Evolutionary conservation across 2,888 invertebrate genomes (phyloP).

Genomic region (Erynnis tages): DNA sequence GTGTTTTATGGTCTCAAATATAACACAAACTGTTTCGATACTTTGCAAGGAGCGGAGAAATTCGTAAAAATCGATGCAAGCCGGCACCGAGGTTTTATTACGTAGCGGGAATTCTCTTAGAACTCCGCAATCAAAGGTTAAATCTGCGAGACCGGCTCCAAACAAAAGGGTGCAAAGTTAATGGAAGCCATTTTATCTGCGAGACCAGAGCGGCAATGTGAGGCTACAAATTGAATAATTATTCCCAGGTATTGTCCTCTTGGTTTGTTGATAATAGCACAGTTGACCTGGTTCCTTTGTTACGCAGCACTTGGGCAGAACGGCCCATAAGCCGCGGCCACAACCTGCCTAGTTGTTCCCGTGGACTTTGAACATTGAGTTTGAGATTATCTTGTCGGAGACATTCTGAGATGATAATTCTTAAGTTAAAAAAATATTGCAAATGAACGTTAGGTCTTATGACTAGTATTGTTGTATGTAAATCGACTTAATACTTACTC

Average conservation of each 20-base stretch:
- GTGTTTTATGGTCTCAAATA: conserved; percentile 21
- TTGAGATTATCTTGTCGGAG: neutral
- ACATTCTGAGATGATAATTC: too few species aligned
- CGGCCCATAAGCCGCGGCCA: conserved; percentile 11
- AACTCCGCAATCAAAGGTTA: conserved; percentile 46
- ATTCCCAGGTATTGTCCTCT: conserved; percentile 55
- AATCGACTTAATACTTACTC: too few species aligned
- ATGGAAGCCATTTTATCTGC: conserved; percentile 54
- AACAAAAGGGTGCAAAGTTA: conserved; percentile 53
- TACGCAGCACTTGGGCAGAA: conserved; percentile 41
- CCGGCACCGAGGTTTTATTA: conserved; percentile 19
- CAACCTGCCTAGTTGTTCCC: neutral
- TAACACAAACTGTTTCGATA: conserved; percentile 23
- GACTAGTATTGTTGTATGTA: too few species aligned
- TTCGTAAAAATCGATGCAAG: conserved; percentile 21
- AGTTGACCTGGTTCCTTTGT: conserved; percentile 56
- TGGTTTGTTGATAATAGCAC: conserved; percentile 54
- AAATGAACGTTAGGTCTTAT: too few species aligned
- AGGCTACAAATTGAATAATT: conserved; percentile 74
- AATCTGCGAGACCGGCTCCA: conserved; percentile 42
- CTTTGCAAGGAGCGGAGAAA: conserved; percentile 21
- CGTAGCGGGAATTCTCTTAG: conserved; percentile 29
- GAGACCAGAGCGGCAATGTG: conserved; percentile 37
- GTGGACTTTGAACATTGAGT: conserved; percentile 1
- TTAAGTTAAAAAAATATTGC: too few species aligned